These are phyloP conservation scores for Lamellibrachia columna DNA, from an alignment of 2,888 invertebrate species.

Conservation along the genomic window DNA sequence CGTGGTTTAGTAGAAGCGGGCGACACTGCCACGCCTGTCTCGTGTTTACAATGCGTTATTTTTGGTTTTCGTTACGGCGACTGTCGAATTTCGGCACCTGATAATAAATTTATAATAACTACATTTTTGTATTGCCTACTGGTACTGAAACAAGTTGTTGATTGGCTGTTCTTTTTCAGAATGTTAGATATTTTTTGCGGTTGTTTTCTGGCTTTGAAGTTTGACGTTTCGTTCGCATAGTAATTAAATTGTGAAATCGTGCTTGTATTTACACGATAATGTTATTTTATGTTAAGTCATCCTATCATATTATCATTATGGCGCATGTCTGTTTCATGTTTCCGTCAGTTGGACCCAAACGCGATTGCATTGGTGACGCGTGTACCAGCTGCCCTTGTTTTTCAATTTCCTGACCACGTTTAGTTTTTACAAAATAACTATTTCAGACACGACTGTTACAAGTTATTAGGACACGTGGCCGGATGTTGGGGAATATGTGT, in stretches of 20 bases:
- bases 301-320: background rate
- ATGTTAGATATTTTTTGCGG: background rate
- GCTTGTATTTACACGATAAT: background rate
- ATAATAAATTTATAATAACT: background rate
- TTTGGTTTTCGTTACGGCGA: background rate
- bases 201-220: background rate
- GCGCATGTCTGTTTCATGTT: background rate
- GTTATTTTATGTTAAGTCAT: background rate
- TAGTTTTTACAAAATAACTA: background rate
- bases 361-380: background rate
- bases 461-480: background rate
- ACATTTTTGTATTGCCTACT: too few relatives aligned
- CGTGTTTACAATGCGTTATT: background rate
- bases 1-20: background rate
- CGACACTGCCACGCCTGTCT: background rate
- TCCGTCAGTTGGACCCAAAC: background rate
- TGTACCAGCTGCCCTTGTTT: background rate
- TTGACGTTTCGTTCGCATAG: background rate
- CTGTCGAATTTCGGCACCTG: background rate
- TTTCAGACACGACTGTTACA: conserved; percentile 1
- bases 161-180: background rate
- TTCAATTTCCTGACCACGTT: background rate
- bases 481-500: background rate
- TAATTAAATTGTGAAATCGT: background rate
- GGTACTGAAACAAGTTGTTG: background rate